phyloP scores from a whole-genome alignment of 2,113 vertebrate genomes.

The Pangasianodon gigas region DNA sequence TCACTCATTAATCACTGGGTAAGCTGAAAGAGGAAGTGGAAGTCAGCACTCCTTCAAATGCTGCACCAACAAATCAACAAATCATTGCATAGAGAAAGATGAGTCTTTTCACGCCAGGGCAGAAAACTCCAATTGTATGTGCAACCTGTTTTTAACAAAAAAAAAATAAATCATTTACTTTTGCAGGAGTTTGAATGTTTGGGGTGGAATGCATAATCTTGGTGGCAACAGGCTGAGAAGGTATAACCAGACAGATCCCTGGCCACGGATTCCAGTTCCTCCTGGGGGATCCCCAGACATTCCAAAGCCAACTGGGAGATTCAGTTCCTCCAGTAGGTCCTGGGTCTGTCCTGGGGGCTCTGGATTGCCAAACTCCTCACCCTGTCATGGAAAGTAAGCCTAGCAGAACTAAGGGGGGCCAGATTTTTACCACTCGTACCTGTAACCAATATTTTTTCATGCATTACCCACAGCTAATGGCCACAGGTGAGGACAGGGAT shows the following conservation, averaged over 20 bases:
- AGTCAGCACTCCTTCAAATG: conserved; percentile 28
- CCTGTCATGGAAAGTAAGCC: not conserved
- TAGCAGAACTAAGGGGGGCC: not conserved
- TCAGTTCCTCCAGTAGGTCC: not conserved
- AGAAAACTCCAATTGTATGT: too few relatives aligned
- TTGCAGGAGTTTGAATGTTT: not conserved
- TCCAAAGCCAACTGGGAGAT: not conserved
- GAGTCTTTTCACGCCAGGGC: not conserved
- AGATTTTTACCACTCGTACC: not conserved
- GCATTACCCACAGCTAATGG: not conserved
- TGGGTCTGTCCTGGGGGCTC: too few relatives aligned
- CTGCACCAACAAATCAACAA: conserved; percentile 18
- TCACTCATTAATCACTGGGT: conserved; percentile 15
- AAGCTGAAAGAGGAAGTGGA: not conserved
- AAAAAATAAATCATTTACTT: not conserved
- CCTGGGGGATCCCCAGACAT: not conserved
- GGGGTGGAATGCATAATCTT: not conserved
- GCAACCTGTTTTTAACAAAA: not conserved
- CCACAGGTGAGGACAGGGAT: not conserved
- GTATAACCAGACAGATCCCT: not conserved
- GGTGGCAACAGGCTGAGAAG: not conserved
- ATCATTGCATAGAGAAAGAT: not conserved
- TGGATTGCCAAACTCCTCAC: not conserved
- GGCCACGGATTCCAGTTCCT: not conserved
- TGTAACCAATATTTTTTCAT: not conserved